Base-by-base conservation (phyloP, 2,113 vertebrate species). In the Zootoca vivipara region DNA sequence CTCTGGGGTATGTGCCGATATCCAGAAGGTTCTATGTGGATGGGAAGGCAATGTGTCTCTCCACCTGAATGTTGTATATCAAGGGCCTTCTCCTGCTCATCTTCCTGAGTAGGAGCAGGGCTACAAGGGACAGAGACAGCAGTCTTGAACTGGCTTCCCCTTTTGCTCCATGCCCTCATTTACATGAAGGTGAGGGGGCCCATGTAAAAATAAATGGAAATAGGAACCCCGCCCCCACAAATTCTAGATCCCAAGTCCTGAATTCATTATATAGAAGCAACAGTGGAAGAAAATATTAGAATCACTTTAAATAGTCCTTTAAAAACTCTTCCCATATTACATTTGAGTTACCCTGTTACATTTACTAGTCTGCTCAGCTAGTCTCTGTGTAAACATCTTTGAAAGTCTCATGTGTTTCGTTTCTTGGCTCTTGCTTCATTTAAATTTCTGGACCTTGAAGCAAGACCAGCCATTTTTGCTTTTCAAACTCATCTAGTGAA, bases 241-340 rank as follows among this genome's bases (percentile, higher is more conserved):
- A 12, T 72, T 65, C 52, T 8, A 65, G 42, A 72, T 72, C 46
- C 30, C 33, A 73, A 46, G 22, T 22, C 6, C 28, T 62, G 22
- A 15, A 26, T 28, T 58, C 4, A 72, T 30, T 30, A 33, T 79
- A 62, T 82, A 92, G 85, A 16, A 35, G 85, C 73, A 80, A 52
- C 81, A 80, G 40, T 70, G 89, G 75, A 92, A 91, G 79, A 20
- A 79, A 18, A 91, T 40, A 92, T 69, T 26, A 18, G 69, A 30
- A 70, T 8, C 58, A 15, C 35, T 86, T 85, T 26, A 28, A 0
- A 20, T 26, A 22, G n/a, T 58, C 83, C 84, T 85, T 85, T 28
- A 80, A 65, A 86, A 86, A 90, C 69, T 22, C 82, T 67, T 78
- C 20, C 77, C 79, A 73, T 70, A 16, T 12, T 79, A 42, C 58